Conservation (phyloP, 2,797 vertebrate genomes). For the Leucoraja ocellata region DNA sequence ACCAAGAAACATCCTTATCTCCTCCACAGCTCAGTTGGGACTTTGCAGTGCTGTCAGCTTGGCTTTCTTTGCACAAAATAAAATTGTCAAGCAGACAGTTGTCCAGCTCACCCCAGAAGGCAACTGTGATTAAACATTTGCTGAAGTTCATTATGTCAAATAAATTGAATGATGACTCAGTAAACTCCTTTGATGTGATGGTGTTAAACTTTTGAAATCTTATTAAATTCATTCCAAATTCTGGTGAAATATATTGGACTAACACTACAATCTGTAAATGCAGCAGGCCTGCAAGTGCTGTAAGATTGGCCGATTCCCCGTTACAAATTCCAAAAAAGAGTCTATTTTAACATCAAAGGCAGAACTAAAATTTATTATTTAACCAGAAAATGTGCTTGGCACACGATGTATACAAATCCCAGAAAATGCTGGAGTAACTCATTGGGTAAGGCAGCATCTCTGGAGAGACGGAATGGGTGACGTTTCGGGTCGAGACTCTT, state of each 20-base stretch:
- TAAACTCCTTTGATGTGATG: not conserved
- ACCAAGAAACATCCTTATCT: not conserved
- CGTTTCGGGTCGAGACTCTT: no score
- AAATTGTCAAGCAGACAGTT: not conserved
- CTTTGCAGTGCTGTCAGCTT: not conserved
- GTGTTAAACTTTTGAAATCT: constrained; percentile 17
- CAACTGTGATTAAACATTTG: not conserved
- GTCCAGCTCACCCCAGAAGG: not conserved
- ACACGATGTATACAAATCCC: not conserved
- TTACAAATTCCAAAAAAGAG: constrained; percentile 22
- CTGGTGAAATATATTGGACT: not conserved
- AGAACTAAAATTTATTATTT: not conserved
- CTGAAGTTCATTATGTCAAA: not conserved
- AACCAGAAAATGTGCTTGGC: not conserved
- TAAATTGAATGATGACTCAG: not conserved
- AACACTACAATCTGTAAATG: not conserved
- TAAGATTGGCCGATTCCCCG: constrained; percentile 1
- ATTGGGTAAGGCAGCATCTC: no score
- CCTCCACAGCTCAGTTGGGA: not conserved
- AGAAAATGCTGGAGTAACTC: no score
- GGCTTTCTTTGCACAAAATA: not conserved
- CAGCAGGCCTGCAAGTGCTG: not conserved
- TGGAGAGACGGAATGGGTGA: no score
- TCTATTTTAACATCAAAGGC: constrained; percentile 12
- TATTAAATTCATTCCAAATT: constrained; percentile 15